phyloP scores from a whole-genome alignment of 2,797 vertebrate species.

The Galagoides demidoff region DNA sequence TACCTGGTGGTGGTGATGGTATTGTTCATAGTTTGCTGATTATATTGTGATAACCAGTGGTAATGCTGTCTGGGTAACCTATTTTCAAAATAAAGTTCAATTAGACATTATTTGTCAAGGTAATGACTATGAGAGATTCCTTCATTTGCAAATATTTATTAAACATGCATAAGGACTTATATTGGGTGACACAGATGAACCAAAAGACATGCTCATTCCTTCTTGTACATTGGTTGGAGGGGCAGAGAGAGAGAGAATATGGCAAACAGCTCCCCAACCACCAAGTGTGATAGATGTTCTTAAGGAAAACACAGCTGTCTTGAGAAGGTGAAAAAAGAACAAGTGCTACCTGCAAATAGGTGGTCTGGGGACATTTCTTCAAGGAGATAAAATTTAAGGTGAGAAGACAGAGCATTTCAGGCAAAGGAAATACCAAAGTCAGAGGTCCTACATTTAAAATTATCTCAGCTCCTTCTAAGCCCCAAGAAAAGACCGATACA shows the following conservation, averaged over 20 bases:
- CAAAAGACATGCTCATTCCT: neutral
- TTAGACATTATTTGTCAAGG: neutral
- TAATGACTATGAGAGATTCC: neutral
- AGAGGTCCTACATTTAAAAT: neutral
- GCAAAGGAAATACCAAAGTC: neutral
- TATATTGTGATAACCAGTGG: neutral
- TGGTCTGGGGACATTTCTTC: neutral
- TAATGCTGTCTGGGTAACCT: neutral
- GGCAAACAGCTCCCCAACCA: neutral
- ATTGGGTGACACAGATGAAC: neutral
- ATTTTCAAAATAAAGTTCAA: neutral
- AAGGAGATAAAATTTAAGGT: neutral
- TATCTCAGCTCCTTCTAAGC: neutral
- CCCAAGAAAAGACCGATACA: neutral
- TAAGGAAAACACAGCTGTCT: neutral
- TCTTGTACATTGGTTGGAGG: neutral
- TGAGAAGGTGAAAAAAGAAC: neutral
- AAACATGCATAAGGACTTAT: neutral
- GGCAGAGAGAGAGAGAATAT: neutral
- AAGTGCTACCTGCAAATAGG: neutral
- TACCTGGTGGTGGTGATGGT: no score
- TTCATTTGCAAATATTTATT: neutral
- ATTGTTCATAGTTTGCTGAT: neutral
- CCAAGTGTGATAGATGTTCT: neutral
- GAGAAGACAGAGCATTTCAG: neutral